phyloP scores from a whole-genome alignment of 2,113 vertebrate genomes.

The Diphyllodes magnificus region DNA sequence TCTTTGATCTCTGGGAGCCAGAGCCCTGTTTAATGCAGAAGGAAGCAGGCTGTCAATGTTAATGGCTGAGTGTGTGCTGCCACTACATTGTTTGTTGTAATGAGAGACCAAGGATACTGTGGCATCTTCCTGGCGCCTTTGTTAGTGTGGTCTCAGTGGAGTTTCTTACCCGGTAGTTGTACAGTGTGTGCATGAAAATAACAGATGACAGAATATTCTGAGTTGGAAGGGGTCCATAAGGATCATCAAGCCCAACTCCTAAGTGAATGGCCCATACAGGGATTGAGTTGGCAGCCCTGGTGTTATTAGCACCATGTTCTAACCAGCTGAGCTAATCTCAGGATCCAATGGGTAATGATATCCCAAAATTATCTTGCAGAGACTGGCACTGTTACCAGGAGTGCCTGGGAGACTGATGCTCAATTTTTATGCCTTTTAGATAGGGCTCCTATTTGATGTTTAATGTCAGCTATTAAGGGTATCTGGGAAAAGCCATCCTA shows the following conservation, averaged over 20 bases:
- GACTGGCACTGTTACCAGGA: neutral
- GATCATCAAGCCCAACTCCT: neutral
- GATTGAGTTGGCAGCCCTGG: neutral
- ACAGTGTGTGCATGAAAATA: neutral
- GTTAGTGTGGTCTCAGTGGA: neutral
- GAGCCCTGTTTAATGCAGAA: neutral
- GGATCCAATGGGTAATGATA: neutral
- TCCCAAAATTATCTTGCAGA: neutral
- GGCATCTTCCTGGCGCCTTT: neutral
- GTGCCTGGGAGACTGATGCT: neutral
- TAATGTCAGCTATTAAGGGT: neutral
- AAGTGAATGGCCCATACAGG: fast-evolving
- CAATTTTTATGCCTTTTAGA: neutral
- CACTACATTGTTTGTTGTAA: neutral
- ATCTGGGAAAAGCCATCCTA: neutral
- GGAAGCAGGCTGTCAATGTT: neutral
- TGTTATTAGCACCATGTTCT: neutral
- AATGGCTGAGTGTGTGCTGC: neutral
- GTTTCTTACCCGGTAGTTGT: neutral
- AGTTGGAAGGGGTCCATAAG: neutral
- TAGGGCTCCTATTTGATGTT: neutral
- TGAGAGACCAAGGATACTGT: neutral
- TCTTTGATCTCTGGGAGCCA: neutral
- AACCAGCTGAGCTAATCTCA: neutral
- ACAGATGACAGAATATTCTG: neutral